Conservation (phyloP, 2,797 vertebrate genomes). For the Diceros bicornis region DNA sequence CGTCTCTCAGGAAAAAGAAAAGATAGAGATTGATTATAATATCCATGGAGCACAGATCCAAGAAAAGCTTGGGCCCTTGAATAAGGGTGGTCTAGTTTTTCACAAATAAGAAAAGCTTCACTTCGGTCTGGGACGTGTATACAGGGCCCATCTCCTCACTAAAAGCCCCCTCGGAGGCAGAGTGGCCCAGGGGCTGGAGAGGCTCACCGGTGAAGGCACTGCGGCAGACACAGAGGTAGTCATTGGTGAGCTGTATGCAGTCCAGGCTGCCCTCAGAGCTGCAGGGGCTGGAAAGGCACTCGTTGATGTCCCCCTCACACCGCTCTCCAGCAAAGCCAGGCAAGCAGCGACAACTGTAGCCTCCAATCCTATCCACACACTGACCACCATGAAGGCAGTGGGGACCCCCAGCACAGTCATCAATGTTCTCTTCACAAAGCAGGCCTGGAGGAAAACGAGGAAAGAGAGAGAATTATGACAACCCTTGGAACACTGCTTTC, state of each 20-base stretch:
- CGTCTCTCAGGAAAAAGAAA: background rate
- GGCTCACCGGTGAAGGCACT: constrained; percentile 94
- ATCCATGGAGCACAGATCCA: background rate
- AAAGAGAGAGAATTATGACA: background rate
- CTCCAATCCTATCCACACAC: constrained; percentile 94
- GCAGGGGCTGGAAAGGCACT: constrained; percentile 95
- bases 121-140: background rate
- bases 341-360: constrained; percentile 93
- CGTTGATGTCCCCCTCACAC: constrained; percentile 96
- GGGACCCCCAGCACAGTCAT: constrained; percentile 89
- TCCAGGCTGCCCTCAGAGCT: constrained; percentile 93
- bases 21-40: background rate
- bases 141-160: background rate
- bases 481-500: background rate
- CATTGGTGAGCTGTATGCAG: constrained; percentile 94
- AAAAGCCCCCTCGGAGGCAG: background rate
- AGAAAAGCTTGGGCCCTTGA: background rate
- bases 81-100: background rate
- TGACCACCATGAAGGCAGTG: constrained; percentile 90
- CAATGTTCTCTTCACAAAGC: constrained; percentile 89
- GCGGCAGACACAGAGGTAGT: constrained; percentile 95
- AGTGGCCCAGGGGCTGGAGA: background rate
- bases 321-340: constrained; percentile 95
- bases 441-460: constrained; percentile 76
- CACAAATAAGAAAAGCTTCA: background rate